Base-by-base conservation (phyloP, 2,888 invertebrate genomes). In the Leptodirus hochenwartii region DNA sequence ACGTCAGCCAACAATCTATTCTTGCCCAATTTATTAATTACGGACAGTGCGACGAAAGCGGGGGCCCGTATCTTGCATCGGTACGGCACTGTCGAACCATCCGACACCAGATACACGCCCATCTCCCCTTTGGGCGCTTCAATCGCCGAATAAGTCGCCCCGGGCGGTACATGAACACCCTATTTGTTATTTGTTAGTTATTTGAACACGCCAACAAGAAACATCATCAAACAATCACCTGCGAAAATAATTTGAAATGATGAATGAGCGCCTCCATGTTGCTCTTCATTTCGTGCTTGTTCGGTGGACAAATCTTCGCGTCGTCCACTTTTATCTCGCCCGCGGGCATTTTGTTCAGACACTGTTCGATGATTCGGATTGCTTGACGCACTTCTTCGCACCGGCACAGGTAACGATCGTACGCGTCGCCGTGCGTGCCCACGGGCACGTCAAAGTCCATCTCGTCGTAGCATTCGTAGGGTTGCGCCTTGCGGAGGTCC, bases 181-280 rank as follows among this genome's bases (percentile, higher is more conserved):
- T n/a, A n/a, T n/a, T n/a, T n/a, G n/a, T n/a, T n/a, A n/a, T n/a
- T n/a, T n/a, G n/a, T n/a, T n/a, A n/a, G n/a, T n/a, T n/a, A n/a
- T n/a, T n/a, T n/a, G n/a, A n/a, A n/a, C n/a, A n/a, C n/a, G n/a
- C n/a, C n/a, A n/a, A n/a, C n/a, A n/a, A n/a, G n/a, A n/a, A n/a
- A n/a, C n/a, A n/a, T n/a, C n/a, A n/a, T n/a, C n/a, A n/a, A n/a
- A n/a, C n/a, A n/a, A n/a, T n/a, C n/a, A n/a, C n/a, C 53, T 80
- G 75, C 2, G 75, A 66, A 49, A 74, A 88, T 34, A 80, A 60
- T 51, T 88, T 88, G 52, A 90, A 85, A 49, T 88, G 87, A 52
- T 87, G 84, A 44, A 88, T 88, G 25, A 88, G 55, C 1, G 80
- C 68, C 51, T 88, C 87, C 87, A 87, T 90, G n/a, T n/a, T n/a